Evolutionary conservation across 2,113 vertebrate species (phyloP), one percentile per base, ranked within the genome.

Genomic region (Ramphastos sulfuratus): DNA sequence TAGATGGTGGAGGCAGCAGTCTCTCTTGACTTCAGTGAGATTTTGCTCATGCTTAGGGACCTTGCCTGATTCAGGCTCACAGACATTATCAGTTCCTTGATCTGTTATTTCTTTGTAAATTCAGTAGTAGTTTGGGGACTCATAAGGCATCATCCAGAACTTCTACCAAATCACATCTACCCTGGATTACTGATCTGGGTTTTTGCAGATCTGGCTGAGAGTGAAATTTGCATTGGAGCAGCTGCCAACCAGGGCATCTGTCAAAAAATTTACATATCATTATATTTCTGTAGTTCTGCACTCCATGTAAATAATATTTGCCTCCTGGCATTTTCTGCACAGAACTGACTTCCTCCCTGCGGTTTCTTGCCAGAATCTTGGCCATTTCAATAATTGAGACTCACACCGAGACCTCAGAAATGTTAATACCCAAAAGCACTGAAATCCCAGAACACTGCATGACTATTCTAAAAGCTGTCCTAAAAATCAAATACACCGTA

Each of bases 301-400:
- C 58, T 87, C 92, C 94, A 90, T 93, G 95, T 96, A 96, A 96
- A 96, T 96, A 96, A 90, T 95, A 93, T 92, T 94, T 96, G 96
- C 95, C 96, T 96, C 84, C 86, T 96, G 95, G 92, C 95, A 95
- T 94, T 86, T 92, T 95, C 78, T 48, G 7, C 86, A 90, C 86
- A 89, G 91, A 94, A 82, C 81, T 90, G 95, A 94, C 96, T 96
- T 93, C 94, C 88, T 95, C 93, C 92, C 94, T 94, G 96, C 93
- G 92, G 94, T 96, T 96, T 90, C 94, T 96, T 96, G 93, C 94
- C 96, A 96, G 96, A 89, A 87, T 92, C 93, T 93, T 90, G 90
- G 84, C 86, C 92, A 81, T 96, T 96, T 96, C 95, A 92, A 94
- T 96, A 95, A 96, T 65, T 93, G 89, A 94, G 91, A 76, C 81